Evolutionary conservation across 2,888 invertebrate genomes (phyloP), one percentile per base, ranked within the genome.

Genomic region (Eupithecia exiguata): DNA sequence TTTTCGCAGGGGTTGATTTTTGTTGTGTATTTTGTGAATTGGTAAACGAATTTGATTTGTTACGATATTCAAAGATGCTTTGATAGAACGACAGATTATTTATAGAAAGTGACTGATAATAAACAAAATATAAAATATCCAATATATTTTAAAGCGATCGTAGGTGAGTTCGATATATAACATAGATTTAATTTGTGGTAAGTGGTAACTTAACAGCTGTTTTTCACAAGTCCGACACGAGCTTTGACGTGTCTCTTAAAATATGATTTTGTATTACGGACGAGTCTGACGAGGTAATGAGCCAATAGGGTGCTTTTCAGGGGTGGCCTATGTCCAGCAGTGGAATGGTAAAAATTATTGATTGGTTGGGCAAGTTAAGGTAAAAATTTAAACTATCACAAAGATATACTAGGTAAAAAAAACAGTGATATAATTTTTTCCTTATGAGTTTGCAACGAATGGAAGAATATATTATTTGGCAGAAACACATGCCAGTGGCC

Each of bases 121-220:
- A 69, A 70, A 66, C 71, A n/a, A n/a, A n/a, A n/a, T n/a, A n/a
- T n/a, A n/a, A n/a, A n/a, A n/a, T n/a, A n/a, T n/a, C n/a, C n/a
- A n/a, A n/a, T n/a, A n/a, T n/a, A n/a, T n/a, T n/a, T n/a, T n/a
- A 58, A 68, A 74, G 75, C 58, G 76, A 79, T 77, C 38, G 53
- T 35, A 36, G 35, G n/a, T 7, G 36, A 36, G n/a, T 35, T 36
- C 35, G 35, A 62, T 16, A 10, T n/a, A 63, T 63, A 18, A 63
- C 3, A 36, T 36, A 18, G 63, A 36, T 36, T 36, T 36, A n/a
- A 18, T 12, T 21, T 21, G 4, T 53, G 53, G n/a, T 12, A 53
- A 21, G 4, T 53, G 53, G n/a, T 12, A 53, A 21, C 53, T n/a
- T 21, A 5, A 10, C 21, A 53, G 49, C 49, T 53, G 53, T 53